phyloP scores from a whole-genome alignment of 2,113 vertebrate genomes.

The Antidorcas marsupialis region DNA sequence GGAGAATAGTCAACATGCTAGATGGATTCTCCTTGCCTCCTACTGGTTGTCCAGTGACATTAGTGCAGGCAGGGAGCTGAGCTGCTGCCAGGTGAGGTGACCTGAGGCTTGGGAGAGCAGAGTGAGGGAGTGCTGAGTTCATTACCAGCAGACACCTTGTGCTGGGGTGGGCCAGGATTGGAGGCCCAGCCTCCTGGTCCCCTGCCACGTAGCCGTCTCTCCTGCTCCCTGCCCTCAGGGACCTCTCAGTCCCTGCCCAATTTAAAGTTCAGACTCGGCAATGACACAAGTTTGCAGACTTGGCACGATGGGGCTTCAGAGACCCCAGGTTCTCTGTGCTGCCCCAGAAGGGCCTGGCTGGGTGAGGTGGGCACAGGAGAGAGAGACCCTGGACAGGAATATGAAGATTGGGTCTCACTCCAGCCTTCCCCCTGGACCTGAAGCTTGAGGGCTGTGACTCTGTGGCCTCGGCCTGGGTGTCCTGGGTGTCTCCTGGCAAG shows the following conservation, averaged over 20 bases:
- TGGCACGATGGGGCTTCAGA: neutral
- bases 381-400: no score
- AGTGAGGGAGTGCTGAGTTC: neutral
- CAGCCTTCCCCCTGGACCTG: neutral
- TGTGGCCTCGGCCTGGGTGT: neutral
- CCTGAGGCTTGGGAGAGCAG: neutral
- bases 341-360: neutral
- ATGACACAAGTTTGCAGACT: neutral
- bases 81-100: neutral
- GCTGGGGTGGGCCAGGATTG: neutral
- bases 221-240: neutral
- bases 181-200: neutral
- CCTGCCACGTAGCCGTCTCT: neutral
- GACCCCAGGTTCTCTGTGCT: neutral
- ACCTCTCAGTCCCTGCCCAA: conserved; percentile 50
- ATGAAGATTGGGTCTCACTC: neutral
- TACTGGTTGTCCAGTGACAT: neutral
- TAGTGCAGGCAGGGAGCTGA: neutral
- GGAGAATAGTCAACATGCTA: neutral
- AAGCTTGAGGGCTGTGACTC: neutral
- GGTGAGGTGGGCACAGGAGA: no score
- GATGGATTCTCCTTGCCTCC: neutral
- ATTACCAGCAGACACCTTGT: neutral
- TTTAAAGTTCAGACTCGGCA: conserved; percentile 58
- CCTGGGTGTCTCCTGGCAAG: neutral